Base-by-base conservation (phyloP, 2,797 vertebrate species). In the Tokudaia muenninki region DNA sequence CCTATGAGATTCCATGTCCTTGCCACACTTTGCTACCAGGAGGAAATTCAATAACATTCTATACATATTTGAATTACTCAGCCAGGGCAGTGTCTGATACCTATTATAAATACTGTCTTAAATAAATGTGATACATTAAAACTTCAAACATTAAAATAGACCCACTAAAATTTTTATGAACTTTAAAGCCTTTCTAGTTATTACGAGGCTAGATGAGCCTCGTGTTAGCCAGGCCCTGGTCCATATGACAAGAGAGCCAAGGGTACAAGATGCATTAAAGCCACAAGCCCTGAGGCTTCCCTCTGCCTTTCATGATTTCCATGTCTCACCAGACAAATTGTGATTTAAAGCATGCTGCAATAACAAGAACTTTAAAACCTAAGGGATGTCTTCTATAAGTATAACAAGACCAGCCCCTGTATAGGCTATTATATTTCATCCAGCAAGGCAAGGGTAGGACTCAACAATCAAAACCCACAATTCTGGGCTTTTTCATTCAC, bases 51-150 rank as follows among this genome's bases (percentile, higher is more conserved):
- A 92, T 74, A 90, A 81, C 37, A 88, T 37, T 90, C n/a, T 31
- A 52, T 4, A 10, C 4, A 1, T 63, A 81, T 86, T 47, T 83
- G 26, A 94, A 52, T 91, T n/a, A 41, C 24, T 80, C 50, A 31
- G 8, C 41, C 41, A 91, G 34, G 44, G n/a, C 10, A 55, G 31
- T 37, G 74, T 21, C 61, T 84, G 61, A 57, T 55, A 41, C 12
- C 34, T 41, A 13, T n/a, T 19, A 82, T 67, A 94, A 95, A 83
- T 70, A 92, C 61, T 94, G 22, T 57, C 84, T 92, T 47, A 22
- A 87, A 16, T n/a, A 59, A 87, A 37, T 55, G 17, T 4, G 81
- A 34, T 5, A 57, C 13, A 19, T 83, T 78, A 82, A 96, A 87
- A 50, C 17, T 55, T 63, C 52, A n/a, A n/a, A 70, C 14, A 14